phyloP scores from a whole-genome alignment of 2,888 invertebrate genomes.

The Ormyrus thymus region DNA sequence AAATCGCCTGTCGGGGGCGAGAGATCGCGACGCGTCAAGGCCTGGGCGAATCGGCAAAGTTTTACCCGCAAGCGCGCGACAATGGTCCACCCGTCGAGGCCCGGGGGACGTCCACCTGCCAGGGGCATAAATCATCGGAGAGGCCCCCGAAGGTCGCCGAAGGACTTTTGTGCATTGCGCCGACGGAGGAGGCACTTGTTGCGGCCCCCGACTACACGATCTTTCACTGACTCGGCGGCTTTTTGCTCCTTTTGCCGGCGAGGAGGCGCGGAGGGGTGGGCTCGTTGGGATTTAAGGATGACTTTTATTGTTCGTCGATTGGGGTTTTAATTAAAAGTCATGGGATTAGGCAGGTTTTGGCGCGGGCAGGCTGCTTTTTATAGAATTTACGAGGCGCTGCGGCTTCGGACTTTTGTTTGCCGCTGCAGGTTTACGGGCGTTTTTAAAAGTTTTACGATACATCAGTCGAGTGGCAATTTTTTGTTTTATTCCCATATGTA shows the following conservation, averaged over 20 bases:
- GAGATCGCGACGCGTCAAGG: slow-evolving; percentile 30
- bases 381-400: too few species aligned
- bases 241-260: too few species aligned
- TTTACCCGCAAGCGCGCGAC: slow-evolving; percentile 32
- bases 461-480: too few species aligned
- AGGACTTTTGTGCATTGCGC: slow-evolving; percentile 47
- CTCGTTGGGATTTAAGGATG: slow-evolving; percentile 33
- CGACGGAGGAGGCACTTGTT: slow-evolving; percentile 25
- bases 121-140: slow-evolving; percentile 65
- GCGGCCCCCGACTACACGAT: neutral
- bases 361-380: too few species aligned
- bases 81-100: slow-evolving; percentile 59
- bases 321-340: slow-evolving; percentile 29
- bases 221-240: too few species aligned
- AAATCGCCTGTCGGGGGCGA: too few species aligned
- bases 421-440: too few species aligned
- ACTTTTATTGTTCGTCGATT: slow-evolving; percentile 44
- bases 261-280: neutral
- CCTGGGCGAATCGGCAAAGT: slow-evolving; percentile 54
- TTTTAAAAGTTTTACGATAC: too few species aligned
- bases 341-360: slow-evolving; percentile 17
- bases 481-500: too few species aligned
- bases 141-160: slow-evolving; percentile 21
- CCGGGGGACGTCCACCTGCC: slow-evolving; percentile 65
- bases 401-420: too few species aligned